Evolutionary conservation across 2,113 vertebrate species (phyloP), one percentile per base, ranked within the genome.

Genomic region (Ctenodactylus gundi): DNA sequence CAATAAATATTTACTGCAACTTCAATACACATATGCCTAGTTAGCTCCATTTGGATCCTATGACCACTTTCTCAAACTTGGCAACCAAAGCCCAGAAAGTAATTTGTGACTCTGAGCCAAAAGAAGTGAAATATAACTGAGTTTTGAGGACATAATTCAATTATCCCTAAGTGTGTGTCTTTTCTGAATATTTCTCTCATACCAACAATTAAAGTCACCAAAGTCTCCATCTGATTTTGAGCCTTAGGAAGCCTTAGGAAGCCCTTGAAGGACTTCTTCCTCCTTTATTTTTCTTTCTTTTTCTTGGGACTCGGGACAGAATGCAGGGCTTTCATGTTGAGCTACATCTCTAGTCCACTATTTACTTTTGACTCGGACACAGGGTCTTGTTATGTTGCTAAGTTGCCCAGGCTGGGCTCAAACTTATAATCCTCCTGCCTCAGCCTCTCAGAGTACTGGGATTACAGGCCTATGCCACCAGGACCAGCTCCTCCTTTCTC

Each of bases 41-140:
- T 7, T 21, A 36, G n/a, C 57, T 72, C 46, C 53, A 2, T 72
- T 86, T 67, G 46, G 70, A 81, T 82, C 36, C 60, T 70, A 27
- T 31, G 49, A 82, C 36, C 10, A 41, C 51, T 65, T 84, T 67
- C 44, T 91, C 57, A 87, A 94, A 60, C 34, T 20, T 51, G 39
- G 53, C 34, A 78, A 53, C 34, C 34, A n/a, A 1, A 9, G 7
- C 53, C 31, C 57, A 84, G 39, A 85, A 95, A 96, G 58, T 58
- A 87, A 87, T 21, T n/a, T 41, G 34, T 84, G 27, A 57, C 12
- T 23, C 85, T 67, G 83, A 27, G 29, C 58, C 51, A 92, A 68
- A 20, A 82, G 39, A 94, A 78, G 70, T 72, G 41, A 93, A 93
- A 75, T 81, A 31, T 49, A 88, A 85, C 75, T 87, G 51, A 62